Conservation (phyloP, 92 coral and sea anemone species). For the Blastomussa wellsi region DNA sequence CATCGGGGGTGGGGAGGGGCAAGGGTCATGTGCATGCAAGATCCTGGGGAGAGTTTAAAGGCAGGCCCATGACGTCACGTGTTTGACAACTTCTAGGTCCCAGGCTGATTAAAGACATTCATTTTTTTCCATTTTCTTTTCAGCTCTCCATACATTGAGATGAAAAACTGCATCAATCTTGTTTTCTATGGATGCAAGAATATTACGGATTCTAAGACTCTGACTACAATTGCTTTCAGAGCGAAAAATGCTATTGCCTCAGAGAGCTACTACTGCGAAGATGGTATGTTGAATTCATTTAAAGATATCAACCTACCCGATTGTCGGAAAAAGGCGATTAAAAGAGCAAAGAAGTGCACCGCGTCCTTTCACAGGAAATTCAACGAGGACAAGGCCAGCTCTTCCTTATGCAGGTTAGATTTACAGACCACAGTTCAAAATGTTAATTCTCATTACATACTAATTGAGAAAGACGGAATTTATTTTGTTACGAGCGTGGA, state of each 20-base stretch:
- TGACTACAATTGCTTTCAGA: background rate
- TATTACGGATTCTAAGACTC: background rate
- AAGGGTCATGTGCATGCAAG: no score
- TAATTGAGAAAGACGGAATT: no score
- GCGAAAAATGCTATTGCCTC: background rate
- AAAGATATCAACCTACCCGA: background rate
- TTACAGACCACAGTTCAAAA: background rate
- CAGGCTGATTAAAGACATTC: background rate
- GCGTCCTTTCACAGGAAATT: conserved; percentile 3
- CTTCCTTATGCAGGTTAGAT: conserved; percentile 34
- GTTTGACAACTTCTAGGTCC: no score
- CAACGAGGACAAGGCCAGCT: conserved; percentile 10
- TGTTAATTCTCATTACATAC: background rate
- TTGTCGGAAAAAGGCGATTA: background rate
- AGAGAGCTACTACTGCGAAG: background rate
- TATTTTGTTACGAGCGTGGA: background rate
- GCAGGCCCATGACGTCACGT: no score
- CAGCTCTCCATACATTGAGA: background rate
- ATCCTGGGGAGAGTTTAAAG: background rate
- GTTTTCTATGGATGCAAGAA: background rate
- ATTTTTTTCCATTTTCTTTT: background rate
- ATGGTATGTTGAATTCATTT: conserved; percentile 15
- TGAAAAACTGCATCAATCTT: background rate
- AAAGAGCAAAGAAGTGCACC: conserved; percentile 6
- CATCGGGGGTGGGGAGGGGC: no score